A percentile compares a stretch with the other conserved stretches of the same genome.
These are phyloP conservation scores for Magallana gigas DNA, from an alignment of 1,140 invertebrate species.

Conservation along the genomic window DNA sequence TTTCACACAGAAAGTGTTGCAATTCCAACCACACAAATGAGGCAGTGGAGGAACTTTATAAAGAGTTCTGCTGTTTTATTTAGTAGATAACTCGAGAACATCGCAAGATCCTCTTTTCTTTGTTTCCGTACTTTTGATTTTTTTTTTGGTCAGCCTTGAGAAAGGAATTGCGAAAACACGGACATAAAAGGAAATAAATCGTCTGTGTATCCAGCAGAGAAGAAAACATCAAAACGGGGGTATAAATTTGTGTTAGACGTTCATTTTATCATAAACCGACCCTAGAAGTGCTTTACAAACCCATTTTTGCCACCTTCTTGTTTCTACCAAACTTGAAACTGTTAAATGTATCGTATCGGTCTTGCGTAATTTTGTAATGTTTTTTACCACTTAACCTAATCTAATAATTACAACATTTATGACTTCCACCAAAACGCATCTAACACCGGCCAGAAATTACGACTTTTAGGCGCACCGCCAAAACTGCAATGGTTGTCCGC, in stretches of 20 bases:
- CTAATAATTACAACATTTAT: conserved; percentile 47
- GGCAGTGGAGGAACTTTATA: neutral
- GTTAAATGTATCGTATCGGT: conserved; percentile 39
- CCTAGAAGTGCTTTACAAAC: conserved; percentile 42
- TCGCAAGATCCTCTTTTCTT: neutral
- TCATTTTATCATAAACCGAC: conserved; percentile 46
- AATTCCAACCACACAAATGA: neutral
- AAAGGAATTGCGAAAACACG: conserved; percentile 2
- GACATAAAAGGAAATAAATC: conserved; percentile 17
- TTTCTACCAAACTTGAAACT: conserved; percentile 24
- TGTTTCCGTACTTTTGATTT: neutral
- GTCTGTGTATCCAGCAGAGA: conserved; percentile 7
- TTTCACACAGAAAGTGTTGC: neutral
- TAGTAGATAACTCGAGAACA: neutral
- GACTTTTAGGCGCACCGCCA: conserved; percentile 51
- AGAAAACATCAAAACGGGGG: conserved; percentile 23
- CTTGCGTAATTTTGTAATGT: conserved; percentile 42
- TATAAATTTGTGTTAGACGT: conserved; percentile 37
- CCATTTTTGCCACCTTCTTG: conserved; percentile 36
- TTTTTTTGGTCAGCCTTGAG: conserved; percentile 18
- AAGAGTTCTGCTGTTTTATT: conserved; percentile 6
- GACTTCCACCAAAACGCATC: conserved; percentile 49
- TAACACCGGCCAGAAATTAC: conserved; percentile 40
- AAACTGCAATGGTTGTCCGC: conserved; percentile 45
- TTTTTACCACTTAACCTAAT: conserved; percentile 48